Evolutionary conservation across 2,888 invertebrate species (phyloP), one percentile per base, ranked within the genome.

Genomic region (Amiota minor): DNA sequence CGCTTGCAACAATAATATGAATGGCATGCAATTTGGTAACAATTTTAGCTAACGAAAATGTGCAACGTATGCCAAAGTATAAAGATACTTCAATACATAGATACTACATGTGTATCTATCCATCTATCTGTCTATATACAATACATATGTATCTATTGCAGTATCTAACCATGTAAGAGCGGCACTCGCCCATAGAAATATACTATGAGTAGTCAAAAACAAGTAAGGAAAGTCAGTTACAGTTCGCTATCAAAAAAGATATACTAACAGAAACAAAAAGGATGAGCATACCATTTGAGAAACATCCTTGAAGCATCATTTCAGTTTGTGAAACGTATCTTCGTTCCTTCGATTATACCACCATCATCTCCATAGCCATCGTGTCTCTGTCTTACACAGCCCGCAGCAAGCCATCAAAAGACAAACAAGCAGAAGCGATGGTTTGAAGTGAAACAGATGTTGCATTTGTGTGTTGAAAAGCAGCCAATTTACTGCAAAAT

Each of bases 391-490:
- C 35, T 35, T 6, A 6, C 35, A 35, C 35, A 35, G 35, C 35
- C 35, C 35, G 35, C 35, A 35, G 35, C 35, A 35, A 35, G 78
- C 75, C 76, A 77, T 70, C 76, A 61, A 73, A 64, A 64, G 61
- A 71, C 73, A 82, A 80, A 82, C 75, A 76, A 75, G 72, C 76
- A 77, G 79, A 75, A 77, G 76, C 72, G 76, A 68, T 35, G 35
- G 23, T 68, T 68, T 68, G 67, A 68, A 68, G 67, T 75, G 80
- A 84, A 86, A 84, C 86, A 86, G 86, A 86, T 86, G 86, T 85
- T 84, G 79, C 86, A 86, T 80, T 82, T 81, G 67, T 68, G 67
- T 83, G 86, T 87, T 88, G 87, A 87, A 85, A 88, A 85, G 84
- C 86, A 88, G 87, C 87, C 88, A 87, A 87, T 87, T 88, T 87